Conservation (phyloP, 2,888 invertebrate genomes). For the Nymphalis c-album region DNA sequence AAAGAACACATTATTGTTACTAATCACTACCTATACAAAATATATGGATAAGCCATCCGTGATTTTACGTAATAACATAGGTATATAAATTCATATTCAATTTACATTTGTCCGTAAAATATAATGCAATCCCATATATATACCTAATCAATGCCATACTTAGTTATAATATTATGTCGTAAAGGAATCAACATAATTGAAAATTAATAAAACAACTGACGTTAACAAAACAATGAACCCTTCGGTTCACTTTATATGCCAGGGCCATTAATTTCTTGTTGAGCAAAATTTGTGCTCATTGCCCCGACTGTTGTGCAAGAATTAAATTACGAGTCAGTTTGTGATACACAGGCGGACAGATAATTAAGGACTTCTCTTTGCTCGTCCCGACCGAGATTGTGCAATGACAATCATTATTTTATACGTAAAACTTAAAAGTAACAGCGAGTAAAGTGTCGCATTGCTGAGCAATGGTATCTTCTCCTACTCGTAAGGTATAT, state of each 20-base stretch:
- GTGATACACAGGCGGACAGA: slow-evolving; percentile 34
- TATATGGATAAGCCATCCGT: too few relatives aligned
- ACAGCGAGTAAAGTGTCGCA: too few relatives aligned
- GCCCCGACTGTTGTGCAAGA: slow-evolving; percentile 39
- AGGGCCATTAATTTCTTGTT: slow-evolving; percentile 38
- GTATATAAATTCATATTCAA: too few relatives aligned
- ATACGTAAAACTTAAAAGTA: too few relatives aligned
- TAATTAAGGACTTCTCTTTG: slow-evolving; percentile 42
- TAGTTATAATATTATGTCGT: slow-evolving; percentile 4
- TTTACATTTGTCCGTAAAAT: too few relatives aligned
- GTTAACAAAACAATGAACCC: slow-evolving; percentile 35
- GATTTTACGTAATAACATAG: too few relatives aligned
- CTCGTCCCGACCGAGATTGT: slow-evolving; percentile 30
- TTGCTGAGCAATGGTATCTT: not conserved
- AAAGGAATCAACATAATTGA: slow-evolving; percentile 27
- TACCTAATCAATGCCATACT: not conserved
- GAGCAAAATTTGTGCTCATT: slow-evolving; percentile 23
- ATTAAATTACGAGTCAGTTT: slow-evolving; percentile 36
- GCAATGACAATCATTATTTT: slow-evolving; percentile 14
- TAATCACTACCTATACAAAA: too few relatives aligned
- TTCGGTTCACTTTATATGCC: slow-evolving; percentile 35
- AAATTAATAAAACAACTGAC: slow-evolving; percentile 30
- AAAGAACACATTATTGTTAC: too few relatives aligned
- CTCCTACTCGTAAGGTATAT: too few relatives aligned
- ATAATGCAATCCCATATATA: too few relatives aligned